phyloP scores from a whole-genome alignment of 2,888 invertebrate genomes.

The Hymenopus coronatus region DNA sequence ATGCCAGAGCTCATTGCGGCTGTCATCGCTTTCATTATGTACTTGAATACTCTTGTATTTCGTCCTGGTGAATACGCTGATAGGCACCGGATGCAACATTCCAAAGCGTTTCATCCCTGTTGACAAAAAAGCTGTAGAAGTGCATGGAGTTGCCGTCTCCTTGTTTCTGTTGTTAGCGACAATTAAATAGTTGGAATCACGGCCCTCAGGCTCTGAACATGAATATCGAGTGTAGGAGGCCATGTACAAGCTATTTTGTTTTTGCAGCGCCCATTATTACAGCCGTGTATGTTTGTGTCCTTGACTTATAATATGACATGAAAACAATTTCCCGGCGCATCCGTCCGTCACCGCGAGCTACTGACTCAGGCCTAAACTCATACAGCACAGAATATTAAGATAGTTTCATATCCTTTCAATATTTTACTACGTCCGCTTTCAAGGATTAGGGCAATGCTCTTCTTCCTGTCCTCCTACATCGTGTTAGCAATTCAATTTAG shows the following conservation, averaged over 20 bases:
- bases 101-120: neutral
- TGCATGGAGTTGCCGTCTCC: neutral
- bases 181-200: neutral
- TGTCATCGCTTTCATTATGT: no score
- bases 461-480: no score
- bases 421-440: no score
- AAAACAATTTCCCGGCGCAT: slow-evolving; percentile 23
- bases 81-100: neutral
- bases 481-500: no score
- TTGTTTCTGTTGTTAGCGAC: neutral
- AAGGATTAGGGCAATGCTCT: no score
- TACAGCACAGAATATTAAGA: neutral
- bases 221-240: neutral
- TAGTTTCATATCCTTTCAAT: neutral
- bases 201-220: neutral
- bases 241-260: neutral
- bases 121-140: neutral
- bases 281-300: slow-evolving; percentile 8
- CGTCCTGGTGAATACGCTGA: neutral
- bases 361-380: neutral
- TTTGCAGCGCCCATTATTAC: slow-evolving; percentile 1
- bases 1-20: no score
- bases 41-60: no score
- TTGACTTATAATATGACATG: slow-evolving; percentile 21
- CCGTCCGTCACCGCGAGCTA: slow-evolving; percentile 5